Percentiles rank a stretch among this genome's conserved stretches.
Evolutionary conservation across 2,888 invertebrate genomes (phyloP).

Genomic region (Frankliniella fusca): DNA sequence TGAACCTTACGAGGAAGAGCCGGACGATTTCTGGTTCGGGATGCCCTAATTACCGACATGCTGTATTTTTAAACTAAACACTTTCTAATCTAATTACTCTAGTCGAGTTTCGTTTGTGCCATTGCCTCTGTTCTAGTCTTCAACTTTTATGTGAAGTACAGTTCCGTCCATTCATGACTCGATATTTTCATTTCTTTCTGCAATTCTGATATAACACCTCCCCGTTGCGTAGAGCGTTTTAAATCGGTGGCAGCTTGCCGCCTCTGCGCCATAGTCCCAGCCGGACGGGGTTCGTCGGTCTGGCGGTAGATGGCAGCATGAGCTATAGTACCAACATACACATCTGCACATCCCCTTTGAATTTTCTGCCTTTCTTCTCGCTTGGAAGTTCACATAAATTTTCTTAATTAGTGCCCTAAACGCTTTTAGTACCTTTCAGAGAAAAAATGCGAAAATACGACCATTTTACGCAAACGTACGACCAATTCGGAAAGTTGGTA

Average conservation of each 20-base stretch:
- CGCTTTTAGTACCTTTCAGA: not conserved
- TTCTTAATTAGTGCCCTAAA: not conserved
- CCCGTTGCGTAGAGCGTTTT: not conserved
- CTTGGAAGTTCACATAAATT: not conserved
- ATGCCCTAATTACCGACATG: not conserved
- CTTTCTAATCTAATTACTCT: not conserved
- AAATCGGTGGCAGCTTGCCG: not conserved
- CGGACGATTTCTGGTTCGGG: not conserved
- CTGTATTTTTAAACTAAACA: not conserved
- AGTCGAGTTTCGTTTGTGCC: too few relatives aligned
- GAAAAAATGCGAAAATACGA: not conserved
- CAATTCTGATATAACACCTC: not conserved
- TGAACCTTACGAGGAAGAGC: not conserved
- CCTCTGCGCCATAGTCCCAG: not conserved
- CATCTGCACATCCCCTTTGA: not conserved
- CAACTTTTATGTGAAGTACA: not conserved
- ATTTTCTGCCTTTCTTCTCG: not conserved
- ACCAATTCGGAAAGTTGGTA: too few relatives aligned
- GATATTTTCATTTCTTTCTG: not conserved
- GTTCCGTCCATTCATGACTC: not conserved
- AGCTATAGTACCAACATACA: not conserved
- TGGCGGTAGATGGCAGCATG: constrained; percentile 5
- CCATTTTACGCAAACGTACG: too few relatives aligned
- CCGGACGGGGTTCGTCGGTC: not conserved
- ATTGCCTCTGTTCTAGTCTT: not conserved